Evolutionary conservation across 1,140 invertebrate species (phyloP).

Genomic region (Epicauta chinensis): DNA sequence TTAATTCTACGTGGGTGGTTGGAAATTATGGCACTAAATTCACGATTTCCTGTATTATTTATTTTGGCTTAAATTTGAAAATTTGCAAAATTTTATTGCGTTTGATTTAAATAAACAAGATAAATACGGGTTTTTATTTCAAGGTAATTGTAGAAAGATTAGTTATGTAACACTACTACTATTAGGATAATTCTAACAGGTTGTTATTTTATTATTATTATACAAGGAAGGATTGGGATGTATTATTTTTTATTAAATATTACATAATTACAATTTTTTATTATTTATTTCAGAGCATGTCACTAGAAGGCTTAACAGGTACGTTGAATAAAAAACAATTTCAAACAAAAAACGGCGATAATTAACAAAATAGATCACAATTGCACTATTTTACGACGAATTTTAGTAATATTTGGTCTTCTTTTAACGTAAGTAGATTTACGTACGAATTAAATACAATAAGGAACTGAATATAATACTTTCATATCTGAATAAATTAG

Average conservation of each 20-base stretch:
- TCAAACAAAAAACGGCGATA: too few species aligned
- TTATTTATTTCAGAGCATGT: constrained; percentile 4
- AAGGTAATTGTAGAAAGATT: too few species aligned
- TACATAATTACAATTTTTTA: constrained; percentile 3
- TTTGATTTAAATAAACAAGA: too few species aligned
- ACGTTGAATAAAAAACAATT: too few species aligned
- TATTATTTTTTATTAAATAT: constrained; percentile 12
- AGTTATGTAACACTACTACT: too few species aligned
- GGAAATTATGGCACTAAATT: too few species aligned
- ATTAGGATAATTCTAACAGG: too few species aligned
- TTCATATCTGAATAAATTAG: constrained; percentile 6
- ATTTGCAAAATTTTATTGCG: too few species aligned
- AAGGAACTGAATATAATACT: constrained; percentile 13
- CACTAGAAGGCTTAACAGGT: neutral
- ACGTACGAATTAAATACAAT: constrained; percentile 10
- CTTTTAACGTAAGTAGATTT: neutral
- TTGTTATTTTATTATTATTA: constrained; percentile 5
- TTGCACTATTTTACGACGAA: constrained; percentile 2
- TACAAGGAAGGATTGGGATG: constrained; percentile 3
- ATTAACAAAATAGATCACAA: neutral
- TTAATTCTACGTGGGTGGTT: too few species aligned
- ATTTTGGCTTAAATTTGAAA: too few species aligned
- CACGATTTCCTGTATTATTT: too few species aligned
- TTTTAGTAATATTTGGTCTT: constrained; percentile 4
- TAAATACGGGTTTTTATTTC: too few species aligned